Percentiles rank a stretch among this genome's conserved stretches.
Evolutionary conservation across 2,113 vertebrate genomes (phyloP).

Genomic region (Chionis minor): DNA sequence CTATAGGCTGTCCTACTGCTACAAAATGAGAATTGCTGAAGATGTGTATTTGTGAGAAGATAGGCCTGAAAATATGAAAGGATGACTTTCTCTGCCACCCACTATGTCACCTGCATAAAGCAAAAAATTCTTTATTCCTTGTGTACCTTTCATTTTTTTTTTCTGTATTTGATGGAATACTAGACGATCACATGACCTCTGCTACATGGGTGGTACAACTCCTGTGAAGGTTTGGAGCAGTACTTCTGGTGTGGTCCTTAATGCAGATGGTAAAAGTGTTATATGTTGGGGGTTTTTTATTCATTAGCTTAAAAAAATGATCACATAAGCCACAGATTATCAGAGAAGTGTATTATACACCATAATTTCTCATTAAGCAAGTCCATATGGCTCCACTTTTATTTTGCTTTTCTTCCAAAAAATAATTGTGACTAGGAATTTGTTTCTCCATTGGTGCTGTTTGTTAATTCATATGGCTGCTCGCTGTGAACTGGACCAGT

Average conservation of each 20-base stretch:
- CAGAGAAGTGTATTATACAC: not conserved
- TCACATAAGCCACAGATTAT: constrained; percentile 10
- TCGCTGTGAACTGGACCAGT: constrained; percentile 19
- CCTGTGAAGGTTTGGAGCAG: not conserved
- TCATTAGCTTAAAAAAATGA: not conserved
- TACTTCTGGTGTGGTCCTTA: not conserved
- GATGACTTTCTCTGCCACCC: not conserved
- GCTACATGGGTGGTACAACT: not conserved
- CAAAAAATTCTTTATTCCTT: not conserved
- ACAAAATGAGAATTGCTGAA: not conserved
- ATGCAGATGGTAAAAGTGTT: not conserved
- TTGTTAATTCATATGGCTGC: constrained; percentile 41
- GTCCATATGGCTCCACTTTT: constrained; percentile 44
- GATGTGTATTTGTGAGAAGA: not conserved
- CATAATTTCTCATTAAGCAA: constrained; percentile 46
- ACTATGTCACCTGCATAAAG: not conserved
- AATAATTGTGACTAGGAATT: constrained; percentile 35
- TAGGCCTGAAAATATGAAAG: not conserved
- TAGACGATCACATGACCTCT: not conserved
- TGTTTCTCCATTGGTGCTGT: constrained; percentile 35
- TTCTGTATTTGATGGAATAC: not conserved
- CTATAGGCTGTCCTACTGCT: not conserved
- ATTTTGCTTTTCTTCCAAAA: constrained; percentile 45
- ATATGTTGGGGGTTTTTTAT: not conserved
- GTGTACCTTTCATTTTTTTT: not conserved